Percentiles rank a stretch among this genome's conserved stretches.
Conservation (phyloP, 2,113 vertebrate genomes). For the Columba livia region DNA sequence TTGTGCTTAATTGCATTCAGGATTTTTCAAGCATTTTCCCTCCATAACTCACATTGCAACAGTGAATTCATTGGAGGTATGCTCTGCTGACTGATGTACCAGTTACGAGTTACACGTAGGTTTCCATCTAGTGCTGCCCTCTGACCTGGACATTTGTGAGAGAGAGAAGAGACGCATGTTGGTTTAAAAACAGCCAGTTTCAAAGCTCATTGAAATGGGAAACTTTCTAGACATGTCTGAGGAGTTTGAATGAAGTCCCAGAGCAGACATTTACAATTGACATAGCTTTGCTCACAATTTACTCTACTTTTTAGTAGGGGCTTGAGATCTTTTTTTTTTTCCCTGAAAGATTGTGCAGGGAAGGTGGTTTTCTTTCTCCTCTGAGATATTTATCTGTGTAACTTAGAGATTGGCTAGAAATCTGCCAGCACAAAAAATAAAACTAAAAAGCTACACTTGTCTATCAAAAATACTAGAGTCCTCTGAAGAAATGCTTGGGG, state of each 20-base stretch:
- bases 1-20: constrained; percentile 47
- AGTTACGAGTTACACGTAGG: background rate
- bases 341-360: background rate
- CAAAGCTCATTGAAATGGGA: constrained; percentile 32
- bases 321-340: background rate
- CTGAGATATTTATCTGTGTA: constrained; percentile 34
- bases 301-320: background rate
- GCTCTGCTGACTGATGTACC: constrained; percentile 22
- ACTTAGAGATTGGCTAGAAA: constrained; percentile 20
- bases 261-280: constrained; percentile 22
- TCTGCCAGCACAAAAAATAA: constrained; percentile 27
- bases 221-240: background rate
- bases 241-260: background rate
- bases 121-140: constrained; percentile 26
- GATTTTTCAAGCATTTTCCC: constrained; percentile 52
- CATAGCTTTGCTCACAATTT: constrained; percentile 39
- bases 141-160: constrained; percentile 31
- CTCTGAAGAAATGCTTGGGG: constrained; percentile 45
- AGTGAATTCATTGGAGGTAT: constrained; percentile 21
- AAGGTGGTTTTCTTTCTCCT: background rate
- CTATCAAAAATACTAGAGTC: constrained; percentile 16
- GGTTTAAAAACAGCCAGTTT: background rate
- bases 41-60: background rate
- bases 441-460: constrained; percentile 20
- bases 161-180: fast-evolving